Evolutionary conservation across 2,888 invertebrate genomes (phyloP), one percentile per base, ranked within the genome.

Genomic region (Mimumesa dahlbomi): DNA sequence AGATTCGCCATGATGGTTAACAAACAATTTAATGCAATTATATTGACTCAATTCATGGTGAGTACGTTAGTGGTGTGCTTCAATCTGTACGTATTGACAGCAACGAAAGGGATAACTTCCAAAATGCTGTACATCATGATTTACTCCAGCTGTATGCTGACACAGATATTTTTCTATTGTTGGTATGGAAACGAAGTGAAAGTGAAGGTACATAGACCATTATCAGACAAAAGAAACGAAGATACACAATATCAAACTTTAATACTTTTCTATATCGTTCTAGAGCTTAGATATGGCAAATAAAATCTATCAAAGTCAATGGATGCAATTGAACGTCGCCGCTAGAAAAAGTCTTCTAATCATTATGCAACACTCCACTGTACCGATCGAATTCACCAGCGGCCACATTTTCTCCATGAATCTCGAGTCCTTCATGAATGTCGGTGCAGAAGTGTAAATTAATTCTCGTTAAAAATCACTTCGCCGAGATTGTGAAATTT

Each of bases 171-270:
- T 59, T 69, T 80, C 7, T 66, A 82, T 29, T 84, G 82, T 58
- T 83, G 83, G 80, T 79, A 75, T 14, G 84, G 82, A 31, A 81
- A 81, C 50, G 77, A 82, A 49, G 66, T 83, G 1, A 67, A 16
- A 13, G 4, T 75, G 11, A 66, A 75, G 69, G 73, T 76, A 13
- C 1, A 19, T 5, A 16, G 45, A 29, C n/a, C n/a, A 38, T 1
- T 11, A 9, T 0, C 2, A 3, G 5, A 2, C 11, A 29, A 5
- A n/a, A n/a, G n/a, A n/a, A n/a, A n/a, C n/a, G n/a, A n/a, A n/a
- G n/a, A n/a, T n/a, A n/a, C n/a, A n/a, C n/a, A n/a, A n/a, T 5
- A n/a, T 45, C 25, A 34, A 13, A 7, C 38, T 16, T 46, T n/a
- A n/a, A n/a, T 2, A n/a, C n/a, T n/a, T n/a, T n/a, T n/a, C n/a